Base-by-base conservation (phyloP, 2,113 vertebrate genomes). In the Narcine bancroftii region DNA sequence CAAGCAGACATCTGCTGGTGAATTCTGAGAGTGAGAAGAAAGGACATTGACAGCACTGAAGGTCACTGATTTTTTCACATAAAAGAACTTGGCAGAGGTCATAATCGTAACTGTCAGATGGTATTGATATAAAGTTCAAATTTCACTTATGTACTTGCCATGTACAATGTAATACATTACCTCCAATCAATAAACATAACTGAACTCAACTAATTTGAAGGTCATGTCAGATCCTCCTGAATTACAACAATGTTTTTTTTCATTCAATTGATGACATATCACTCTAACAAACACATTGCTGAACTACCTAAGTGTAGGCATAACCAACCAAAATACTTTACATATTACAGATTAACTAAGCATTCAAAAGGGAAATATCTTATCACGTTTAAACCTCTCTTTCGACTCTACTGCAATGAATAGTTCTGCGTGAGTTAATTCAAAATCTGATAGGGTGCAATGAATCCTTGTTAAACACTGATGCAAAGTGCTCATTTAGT, bases 121-220 rank as follows among this genome's bases (percentile, higher is more conserved):
- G 33, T 91, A 91, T 91, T 91, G 63, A 91, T 45, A 47, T 47
- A 91, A 91, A 69, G 39, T 91, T 91, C 39, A 91, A 69, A 91
- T 69, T 69, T 42, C 9, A 66, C 65, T 66, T 39, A 71, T 47
- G 89, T 47, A 26, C 26, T 91, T 91, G 39, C 24, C 24, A 66
- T 91, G 87, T 91, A 66, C 56, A 7, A 66, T 91, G 87, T 69
- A 91, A 69, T 69, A 66, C 63, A 66, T 91, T 45, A 91, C 56
- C 29, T 91, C 87, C 24, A 66, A 69, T 91, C 87, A 91, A 91
- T 91, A 65, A 69, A 91, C 87, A 91, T 91, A n/a, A 66, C 42
- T 91, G 24, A 69, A 24, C 53, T 91, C 63, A 66, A 39, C 39
- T 69, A 91, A 69, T 60, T 79, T 79, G 76, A 79, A 79, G 76